Evolutionary conservation across 2,113 vertebrate genomes (phyloP), one percentile per base, ranked within the genome.

Genomic region (Hepsetus odoe): DNA sequence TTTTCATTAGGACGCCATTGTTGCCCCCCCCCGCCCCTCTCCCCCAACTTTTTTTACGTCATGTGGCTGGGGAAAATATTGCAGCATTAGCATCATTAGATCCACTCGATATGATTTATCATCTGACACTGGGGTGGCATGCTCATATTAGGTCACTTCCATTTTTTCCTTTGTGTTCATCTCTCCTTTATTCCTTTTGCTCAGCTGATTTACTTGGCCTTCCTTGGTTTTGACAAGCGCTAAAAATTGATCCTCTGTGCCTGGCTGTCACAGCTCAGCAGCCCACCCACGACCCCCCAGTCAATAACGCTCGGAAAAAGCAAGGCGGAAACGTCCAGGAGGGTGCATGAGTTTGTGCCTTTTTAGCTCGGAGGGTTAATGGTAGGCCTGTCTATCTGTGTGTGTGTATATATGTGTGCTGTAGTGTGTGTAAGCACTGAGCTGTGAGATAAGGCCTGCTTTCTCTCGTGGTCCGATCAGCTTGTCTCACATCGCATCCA

Each of bases 1-100:
- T 85, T 85, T 83, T 81, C 76, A 76, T 81, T 83, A 83, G 73
- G 69, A 46, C 74, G 76, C 64, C 74, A 80, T 80, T 80, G 82
- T 83, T 80, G 78, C 32, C 62, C 46, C 67, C n/a, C 6, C 11
- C 2, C 11, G 7, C 11, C 2, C 2, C 9, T 38, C 4, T 4
- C 4, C 4, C 4, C 4, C 4, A 9, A 9, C 4, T 4, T 2
- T 76, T 62, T 61, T 11, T 30, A 10, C 20, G 32, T 55, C 72
- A 67, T 46, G 62, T 13, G 46, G 65, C 30, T 40, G 35, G 33
- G 77, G 44, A 28, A 59, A 73, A 80, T 44, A 69, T 28, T 13
- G 69, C 46, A 56, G 66, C 33, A 71, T 64, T 76, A 71, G 79
- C 56, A 64, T 77, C 62, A 5, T 67, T 74, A 61, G 71, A 69